These are phyloP conservation scores for Brachionus angularis DNA, from an alignment of 1,140 invertebrate species.

Conservation along the genomic window DNA sequence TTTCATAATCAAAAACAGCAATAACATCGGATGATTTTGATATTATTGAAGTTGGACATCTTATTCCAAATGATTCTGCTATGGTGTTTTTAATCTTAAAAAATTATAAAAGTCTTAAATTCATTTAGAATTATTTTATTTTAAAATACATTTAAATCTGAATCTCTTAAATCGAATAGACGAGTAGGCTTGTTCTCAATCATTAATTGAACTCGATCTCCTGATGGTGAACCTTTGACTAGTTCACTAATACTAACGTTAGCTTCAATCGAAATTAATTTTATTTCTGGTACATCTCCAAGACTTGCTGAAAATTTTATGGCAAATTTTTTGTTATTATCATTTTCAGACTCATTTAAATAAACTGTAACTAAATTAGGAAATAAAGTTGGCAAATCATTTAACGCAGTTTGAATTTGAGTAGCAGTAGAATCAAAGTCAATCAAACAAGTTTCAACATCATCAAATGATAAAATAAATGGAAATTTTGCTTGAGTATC, in stretches of 20 bases:
- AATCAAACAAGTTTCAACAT: slow-evolving; percentile 15
- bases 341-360: background rate
- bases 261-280: background rate
- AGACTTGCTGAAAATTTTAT: slow-evolving; percentile 4
- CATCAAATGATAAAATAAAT: slow-evolving; percentile 13
- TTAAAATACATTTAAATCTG: background rate
- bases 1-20: slow-evolving; percentile 22
- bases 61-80: slow-evolving; percentile 11
- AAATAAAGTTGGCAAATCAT: slow-evolving; percentile 25
- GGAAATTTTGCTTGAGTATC: background rate
- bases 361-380: slow-evolving; percentile 1
- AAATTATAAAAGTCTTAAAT: background rate
- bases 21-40: background rate
- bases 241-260: background rate
- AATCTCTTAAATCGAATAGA: background rate
- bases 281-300: slow-evolving; percentile 18
- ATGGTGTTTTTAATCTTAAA: background rate
- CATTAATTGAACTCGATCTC: background rate
- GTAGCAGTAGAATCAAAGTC: slow-evolving; percentile 12
- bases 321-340: background rate
- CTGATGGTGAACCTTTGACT: slow-evolving; percentile 4
- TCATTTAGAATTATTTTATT: background rate
- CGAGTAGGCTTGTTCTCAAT: background rate
- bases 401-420: slow-evolving; percentile 6
- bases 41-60: slow-evolving; percentile 25